phyloP scores from a whole-genome alignment of 2,797 vertebrate genomes.

The Neolamprologus multifasciatus region DNA sequence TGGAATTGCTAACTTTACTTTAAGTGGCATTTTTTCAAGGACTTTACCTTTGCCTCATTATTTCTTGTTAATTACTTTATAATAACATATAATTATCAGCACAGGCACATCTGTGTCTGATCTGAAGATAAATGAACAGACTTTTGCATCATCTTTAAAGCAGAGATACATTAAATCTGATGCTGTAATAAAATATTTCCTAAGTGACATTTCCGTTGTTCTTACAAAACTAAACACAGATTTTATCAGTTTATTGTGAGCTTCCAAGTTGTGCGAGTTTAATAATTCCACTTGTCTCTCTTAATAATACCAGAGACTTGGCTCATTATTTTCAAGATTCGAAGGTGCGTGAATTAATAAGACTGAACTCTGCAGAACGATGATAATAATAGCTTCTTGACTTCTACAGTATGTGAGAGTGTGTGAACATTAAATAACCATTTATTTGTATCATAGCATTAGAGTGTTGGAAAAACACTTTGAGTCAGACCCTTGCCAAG shows the following conservation, averaged over 20 bases:
- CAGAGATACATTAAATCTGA: background rate
- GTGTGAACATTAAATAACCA: constrained; percentile 9
- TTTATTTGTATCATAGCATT: constrained; percentile 13
- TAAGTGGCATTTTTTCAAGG: background rate
- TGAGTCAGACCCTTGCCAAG: constrained; percentile 1
- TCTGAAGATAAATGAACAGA: background rate
- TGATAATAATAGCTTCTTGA: constrained; percentile 1
- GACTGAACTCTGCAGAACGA: background rate
- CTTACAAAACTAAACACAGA: background rate
- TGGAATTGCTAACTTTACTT: background rate
- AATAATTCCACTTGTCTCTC: background rate
- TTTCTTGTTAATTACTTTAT: background rate
- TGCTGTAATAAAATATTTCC: background rate
- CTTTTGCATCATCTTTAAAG: background rate
- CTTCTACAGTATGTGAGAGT: background rate
- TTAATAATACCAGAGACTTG: background rate
- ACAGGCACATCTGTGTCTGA: background rate
- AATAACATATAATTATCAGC: background rate
- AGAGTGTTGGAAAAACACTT: constrained; percentile 30
- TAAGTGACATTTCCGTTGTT: background rate
- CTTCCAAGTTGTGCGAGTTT: background rate
- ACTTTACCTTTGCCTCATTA: background rate
- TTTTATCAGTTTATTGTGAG: background rate
- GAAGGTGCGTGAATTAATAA: background rate
- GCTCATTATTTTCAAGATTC: background rate